phyloP scores from a whole-genome alignment of 2,113 vertebrate species.

The Ophthalmolycus amberensis region DNA sequence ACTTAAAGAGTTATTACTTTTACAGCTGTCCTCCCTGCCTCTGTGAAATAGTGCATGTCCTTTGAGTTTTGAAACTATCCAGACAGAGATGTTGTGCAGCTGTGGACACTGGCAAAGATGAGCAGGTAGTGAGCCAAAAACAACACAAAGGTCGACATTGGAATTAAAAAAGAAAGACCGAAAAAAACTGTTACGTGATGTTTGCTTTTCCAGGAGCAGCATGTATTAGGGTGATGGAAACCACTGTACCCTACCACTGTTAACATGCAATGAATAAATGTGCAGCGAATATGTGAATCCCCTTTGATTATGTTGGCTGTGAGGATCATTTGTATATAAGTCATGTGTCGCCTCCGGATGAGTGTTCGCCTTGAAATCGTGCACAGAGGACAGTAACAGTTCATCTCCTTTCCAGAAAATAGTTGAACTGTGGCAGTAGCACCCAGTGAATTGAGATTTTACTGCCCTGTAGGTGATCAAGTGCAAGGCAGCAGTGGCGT shows the following conservation, averaged over 20 bases:
- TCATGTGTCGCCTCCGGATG: neutral
- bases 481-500: slow-evolving; percentile 89
- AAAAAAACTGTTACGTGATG: neutral
- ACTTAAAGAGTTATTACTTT: neutral
- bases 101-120: slow-evolving; percentile 21
- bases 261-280: neutral
- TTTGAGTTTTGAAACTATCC: neutral
- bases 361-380: neutral
- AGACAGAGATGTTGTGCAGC: slow-evolving; percentile 13
- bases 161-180: neutral
- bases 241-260: neutral
- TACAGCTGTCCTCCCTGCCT: neutral
- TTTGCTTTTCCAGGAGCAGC: neutral
- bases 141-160: neutral
- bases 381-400: neutral
- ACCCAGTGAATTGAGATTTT: neutral
- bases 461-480: slow-evolving; percentile 86
- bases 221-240: neutral
- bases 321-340: neutral
- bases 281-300: neutral
- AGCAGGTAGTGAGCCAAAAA: neutral
- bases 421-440: neutral
- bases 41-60: neutral
- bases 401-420: too few relatives aligned
- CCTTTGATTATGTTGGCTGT: neutral